Base-by-base conservation (phyloP, 2,797 vertebrate species). In the Pangasius mekongensis region DNA sequence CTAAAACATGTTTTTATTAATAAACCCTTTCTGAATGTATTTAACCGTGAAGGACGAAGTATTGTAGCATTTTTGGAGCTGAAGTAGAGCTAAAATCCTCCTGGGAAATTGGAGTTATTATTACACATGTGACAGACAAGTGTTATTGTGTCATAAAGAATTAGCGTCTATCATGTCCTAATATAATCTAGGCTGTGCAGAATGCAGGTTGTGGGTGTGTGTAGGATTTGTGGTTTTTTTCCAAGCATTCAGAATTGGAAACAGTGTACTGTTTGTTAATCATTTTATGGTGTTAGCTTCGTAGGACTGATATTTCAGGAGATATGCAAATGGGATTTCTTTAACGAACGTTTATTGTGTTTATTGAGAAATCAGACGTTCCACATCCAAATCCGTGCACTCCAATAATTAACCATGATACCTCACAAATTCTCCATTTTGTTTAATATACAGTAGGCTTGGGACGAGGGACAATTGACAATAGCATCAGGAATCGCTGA, bases 201-300 rank as follows among this genome's bases (percentile, higher is more conserved):
- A 10, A 36, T 58, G 77, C 54, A 81, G 78, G 33, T 58, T 81
- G 30, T 81, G 54, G 74, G 74, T 30, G 74, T 81, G 78, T 81
- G 54, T 24, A 81, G 22, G 36, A 60, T 43, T 39, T 62, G 56
- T 82, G 56, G 78, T 39, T 39, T 36, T 27, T 82, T 43, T 43
- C 54, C 30, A 60, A 82, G 11, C 33, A 2, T 27, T 60, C 56
- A 62, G 62, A 39, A 81, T 58, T 24, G 52, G 77, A 81, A 58
- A 36, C 30, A 6, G 54, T 24, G 30, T 81, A 36, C 20, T 2
- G 10, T 60, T 81, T 56, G n/a, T 56, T 56, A 22, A 56, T 80
- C 5, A n/a, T 60, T 22, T 30, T 54, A 16, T 36, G 9, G 78
- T 11, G 7, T 24, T 24, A 39, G 10, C 30, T 58, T 58, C 39